Base-by-base conservation (phyloP, 2,113 vertebrate species). In the Craseonycteris thonglongyai region DNA sequence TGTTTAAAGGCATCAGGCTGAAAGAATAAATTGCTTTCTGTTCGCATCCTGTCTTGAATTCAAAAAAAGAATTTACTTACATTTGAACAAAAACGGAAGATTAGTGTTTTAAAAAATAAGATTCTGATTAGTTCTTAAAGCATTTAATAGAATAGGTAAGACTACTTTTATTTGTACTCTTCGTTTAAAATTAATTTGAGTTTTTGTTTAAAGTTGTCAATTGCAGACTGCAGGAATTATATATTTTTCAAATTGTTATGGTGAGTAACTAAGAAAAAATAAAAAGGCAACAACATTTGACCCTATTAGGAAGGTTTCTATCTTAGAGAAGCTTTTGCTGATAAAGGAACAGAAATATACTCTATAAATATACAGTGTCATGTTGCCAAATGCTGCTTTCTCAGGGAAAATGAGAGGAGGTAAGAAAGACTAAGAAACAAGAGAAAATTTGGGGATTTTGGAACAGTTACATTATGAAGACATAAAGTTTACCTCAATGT, bases 161-260 rank as follows among this genome's bases (percentile, higher is more conserved):
- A 79, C 16, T 15, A 81, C 1, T 75, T 91, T 40, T 78, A 56
- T 76, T 49, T 35, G 49, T 78, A 63, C 13, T 54, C 13, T 74
- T 45, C 51, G 66, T 78, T 84, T 66, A 93, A 90, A 96, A 93
- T 87, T 84, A 88, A 72, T 65, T 68, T 38, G 22, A 68, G 33
- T 59, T 93, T 75, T 89, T 81, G 24, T 91, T 88, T 76, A 85
- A 93, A 84, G 40, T 11, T 80, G 6, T 91, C 24, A 35, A 6
- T 80, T 56, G 86, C 47, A 93, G 59, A 91, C 1, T 76, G 1
- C 2, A 82, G 38, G 38, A 14, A 56, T 90, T 87, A 61, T 33
- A 22, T 54, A n/a, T 30, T 13, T 5, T 33, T 4, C 38, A 69
- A 56, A 69, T 22, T 92, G 54, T 22, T n/a, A 58, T 15, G 4